Evolutionary conservation across 2,113 vertebrate species (phyloP).

Genomic region (Columbina picui): DNA sequence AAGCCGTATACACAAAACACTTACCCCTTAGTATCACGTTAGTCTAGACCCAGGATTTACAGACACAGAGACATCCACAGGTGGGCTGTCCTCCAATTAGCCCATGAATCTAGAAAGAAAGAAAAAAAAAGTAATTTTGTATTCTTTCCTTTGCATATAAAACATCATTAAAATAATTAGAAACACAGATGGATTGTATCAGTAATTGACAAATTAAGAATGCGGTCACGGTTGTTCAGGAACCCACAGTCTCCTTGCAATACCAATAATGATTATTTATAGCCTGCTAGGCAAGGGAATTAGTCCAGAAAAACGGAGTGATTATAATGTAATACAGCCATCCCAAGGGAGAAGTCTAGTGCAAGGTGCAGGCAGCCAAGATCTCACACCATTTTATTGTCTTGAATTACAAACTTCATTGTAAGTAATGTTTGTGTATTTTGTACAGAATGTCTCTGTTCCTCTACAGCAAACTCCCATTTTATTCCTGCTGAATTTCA

Average conservation of each 20-base stretch:
- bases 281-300: slow-evolving; percentile 13
- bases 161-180: slow-evolving; percentile 19
- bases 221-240: not conserved
- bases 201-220: slow-evolving; percentile 38
- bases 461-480: not conserved
- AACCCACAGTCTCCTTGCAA: not conserved
- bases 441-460: not conserved
- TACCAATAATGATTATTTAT: slow-evolving; percentile 52
- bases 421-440: not conserved
- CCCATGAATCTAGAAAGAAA: not conserved
- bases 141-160: not conserved
- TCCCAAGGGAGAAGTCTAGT: not conserved
- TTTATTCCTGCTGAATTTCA: slow-evolving; percentile 8
- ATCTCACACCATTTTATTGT: not conserved
- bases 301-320: slow-evolving; percentile 15
- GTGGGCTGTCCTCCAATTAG: not conserved
- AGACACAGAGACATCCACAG: not conserved
- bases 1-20: not conserved
- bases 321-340: not conserved
- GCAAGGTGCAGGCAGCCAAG: not conserved
- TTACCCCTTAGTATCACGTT: not conserved
- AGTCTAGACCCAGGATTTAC: not conserved
- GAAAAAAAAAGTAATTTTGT: not conserved
- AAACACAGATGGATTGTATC: slow-evolving; percentile 18
- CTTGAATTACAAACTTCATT: not conserved